These are phyloP conservation scores for Planiliza haematocheilus DNA, from an alignment of 2,113 vertebrate genomes.

Conservation along the genomic window DNA sequence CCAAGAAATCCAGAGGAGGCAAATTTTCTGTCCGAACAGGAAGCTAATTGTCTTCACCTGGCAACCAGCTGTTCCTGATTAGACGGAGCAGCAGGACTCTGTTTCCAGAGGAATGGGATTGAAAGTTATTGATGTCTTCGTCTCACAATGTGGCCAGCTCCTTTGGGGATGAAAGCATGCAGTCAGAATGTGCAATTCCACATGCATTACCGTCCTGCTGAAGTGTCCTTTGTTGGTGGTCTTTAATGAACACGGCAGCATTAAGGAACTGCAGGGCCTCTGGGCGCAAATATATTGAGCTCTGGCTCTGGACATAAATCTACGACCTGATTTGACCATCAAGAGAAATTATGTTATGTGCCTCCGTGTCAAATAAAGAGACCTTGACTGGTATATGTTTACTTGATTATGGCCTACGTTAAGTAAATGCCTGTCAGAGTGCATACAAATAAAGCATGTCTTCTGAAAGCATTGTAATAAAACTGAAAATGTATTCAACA, in stretches of 20 bases:
- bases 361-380: slow-evolving; percentile 39
- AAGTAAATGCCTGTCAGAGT: neutral
- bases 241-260: slow-evolving; percentile 23
- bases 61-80: slow-evolving; percentile 50
- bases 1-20: slow-evolving; percentile 30
- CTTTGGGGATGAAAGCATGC: slow-evolving; percentile 18
- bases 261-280: slow-evolving; percentile 11
- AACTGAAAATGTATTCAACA: neutral
- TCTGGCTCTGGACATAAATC: neutral
- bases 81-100: slow-evolving; percentile 26
- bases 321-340: slow-evolving; percentile 5
- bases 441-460: too few relatives aligned
- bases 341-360: slow-evolving; percentile 24
- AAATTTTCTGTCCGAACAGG: slow-evolving; percentile 35
- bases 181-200: slow-evolving; percentile 6
- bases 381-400: neutral
- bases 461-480: neutral
- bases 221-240: slow-evolving; percentile 40
- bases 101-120: slow-evolving; percentile 33
- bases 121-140: slow-evolving; percentile 25
- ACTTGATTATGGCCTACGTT: too few relatives aligned
- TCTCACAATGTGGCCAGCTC: slow-evolving; percentile 22
- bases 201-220: slow-evolving; percentile 33
- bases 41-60: slow-evolving; percentile 56
- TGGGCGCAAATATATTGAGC: neutral